Evolutionary conservation across 2,113 vertebrate species (phyloP).

Genomic region (Coturnix japonica): DNA sequence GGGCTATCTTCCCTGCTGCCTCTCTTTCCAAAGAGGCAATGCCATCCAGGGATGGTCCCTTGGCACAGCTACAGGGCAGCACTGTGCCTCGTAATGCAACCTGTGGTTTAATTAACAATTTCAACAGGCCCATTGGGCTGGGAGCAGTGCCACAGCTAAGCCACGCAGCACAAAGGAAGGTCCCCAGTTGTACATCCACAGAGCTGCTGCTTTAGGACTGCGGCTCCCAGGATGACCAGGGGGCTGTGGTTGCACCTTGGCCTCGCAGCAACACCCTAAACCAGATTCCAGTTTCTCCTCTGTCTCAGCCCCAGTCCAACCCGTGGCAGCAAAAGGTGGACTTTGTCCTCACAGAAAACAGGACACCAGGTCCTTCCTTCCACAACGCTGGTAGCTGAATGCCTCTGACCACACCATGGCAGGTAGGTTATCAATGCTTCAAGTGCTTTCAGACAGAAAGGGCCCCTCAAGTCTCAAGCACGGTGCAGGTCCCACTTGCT

Average conservation of each 20-base stretch:
- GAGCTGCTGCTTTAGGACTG: accelerated
- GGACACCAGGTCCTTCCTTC: accelerated
- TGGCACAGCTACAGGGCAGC: accelerated
- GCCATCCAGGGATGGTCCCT: accelerated
- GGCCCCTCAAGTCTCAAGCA: accelerated
- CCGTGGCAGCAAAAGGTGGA: neutral
- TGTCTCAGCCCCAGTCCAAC: neutral
- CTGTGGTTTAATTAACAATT: neutral
- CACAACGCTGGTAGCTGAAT: neutral
- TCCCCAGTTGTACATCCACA: neutral
- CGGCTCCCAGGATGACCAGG: accelerated
- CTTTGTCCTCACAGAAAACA: neutral
- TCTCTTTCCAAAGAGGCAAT: accelerated
- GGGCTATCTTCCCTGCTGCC: accelerated
- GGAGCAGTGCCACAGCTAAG: neutral
- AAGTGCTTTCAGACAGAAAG: neutral
- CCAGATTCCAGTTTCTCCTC: accelerated
- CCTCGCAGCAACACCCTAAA: accelerated
- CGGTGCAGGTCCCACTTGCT: accelerated
- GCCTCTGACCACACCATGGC: neutral
- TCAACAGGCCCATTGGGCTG: neutral
- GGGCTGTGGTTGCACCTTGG: neutral
- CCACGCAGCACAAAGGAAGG: accelerated
- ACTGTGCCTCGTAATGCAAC: accelerated
- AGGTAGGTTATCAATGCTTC: neutral